These are phyloP conservation scores for Thumatha senex DNA, from an alignment of 2,888 invertebrate genomes.

Conservation along the genomic window DNA sequence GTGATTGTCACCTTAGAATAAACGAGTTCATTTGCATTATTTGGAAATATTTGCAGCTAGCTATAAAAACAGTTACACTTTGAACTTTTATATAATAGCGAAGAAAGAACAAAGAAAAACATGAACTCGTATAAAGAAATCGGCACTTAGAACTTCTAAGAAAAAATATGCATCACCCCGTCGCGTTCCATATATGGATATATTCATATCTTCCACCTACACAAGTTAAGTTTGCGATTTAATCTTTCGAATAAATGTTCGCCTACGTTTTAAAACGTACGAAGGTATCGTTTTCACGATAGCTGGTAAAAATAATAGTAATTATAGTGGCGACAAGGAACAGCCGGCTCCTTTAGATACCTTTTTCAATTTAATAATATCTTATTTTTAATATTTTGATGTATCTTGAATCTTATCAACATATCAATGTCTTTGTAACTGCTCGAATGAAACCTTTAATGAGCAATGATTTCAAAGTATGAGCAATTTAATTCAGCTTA, in stretches of 20 bases:
- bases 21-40: neutral
- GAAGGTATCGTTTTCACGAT: neutral
- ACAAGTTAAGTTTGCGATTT: slow-evolving; percentile 36
- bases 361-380: neutral
- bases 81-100: neutral
- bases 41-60: neutral
- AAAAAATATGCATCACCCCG: slow-evolving; percentile 32
- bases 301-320: neutral
- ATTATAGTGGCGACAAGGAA: neutral
- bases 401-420: slow-evolving; percentile 4
- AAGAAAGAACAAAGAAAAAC: neutral
- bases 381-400: too few species aligned
- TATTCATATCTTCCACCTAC: slow-evolving; percentile 40
- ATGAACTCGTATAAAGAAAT: neutral
- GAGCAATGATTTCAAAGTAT: slow-evolving; percentile 64
- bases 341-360: neutral
- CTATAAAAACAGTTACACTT: neutral
- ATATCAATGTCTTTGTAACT: slow-evolving; percentile 19
- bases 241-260: slow-evolving; percentile 36
- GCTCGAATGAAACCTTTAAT: slow-evolving; percentile 51
- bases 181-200: slow-evolving; percentile 33
- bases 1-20: neutral
- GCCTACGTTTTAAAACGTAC: slow-evolving; percentile 18
- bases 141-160: slow-evolving; percentile 17
- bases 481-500: slow-evolving; percentile 80